A percentile compares a stretch with the other conserved stretches of the same genome.
These are phyloP conservation scores for Synanthedon tipuliformis DNA, from an alignment of 2,888 invertebrate genomes.

Conservation along the genomic window DNA sequence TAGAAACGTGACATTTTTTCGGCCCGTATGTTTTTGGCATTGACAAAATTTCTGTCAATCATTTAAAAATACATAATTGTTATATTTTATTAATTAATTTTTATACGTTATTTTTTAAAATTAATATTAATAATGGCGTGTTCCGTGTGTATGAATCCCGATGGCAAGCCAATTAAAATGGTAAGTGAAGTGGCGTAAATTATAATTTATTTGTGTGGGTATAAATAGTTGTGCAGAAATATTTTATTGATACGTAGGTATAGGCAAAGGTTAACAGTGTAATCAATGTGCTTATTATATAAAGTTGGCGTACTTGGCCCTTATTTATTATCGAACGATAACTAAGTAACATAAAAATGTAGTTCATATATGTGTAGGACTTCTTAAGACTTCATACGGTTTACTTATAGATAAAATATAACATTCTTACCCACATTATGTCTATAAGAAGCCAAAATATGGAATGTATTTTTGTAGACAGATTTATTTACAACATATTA, in stretches of 20 bases:
- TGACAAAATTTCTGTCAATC: background rate
- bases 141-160: constrained; percentile 30
- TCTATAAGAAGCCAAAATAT: too few species aligned
- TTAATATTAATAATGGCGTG: constrained; percentile 34
- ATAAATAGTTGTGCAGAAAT: too few species aligned
- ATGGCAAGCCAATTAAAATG: constrained; percentile 35
- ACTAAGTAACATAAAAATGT: too few species aligned
- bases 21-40: background rate
- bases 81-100: constrained; percentile 3
- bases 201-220: background rate
- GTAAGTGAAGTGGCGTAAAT: constrained; percentile 30
- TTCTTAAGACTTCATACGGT: too few species aligned
- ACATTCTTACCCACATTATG: too few species aligned
- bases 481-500: too few species aligned
- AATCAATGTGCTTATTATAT: background rate
- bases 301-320: background rate
- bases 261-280: too few species aligned
- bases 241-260: too few species aligned
- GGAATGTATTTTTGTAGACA: too few species aligned
- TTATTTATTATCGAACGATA: too few species aligned
- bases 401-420: too few species aligned
- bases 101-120: constrained; percentile 9
- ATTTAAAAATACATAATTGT: constrained; percentile 1
- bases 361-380: too few species aligned
- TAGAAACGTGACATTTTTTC: background rate